Evolutionary conservation across 1,140 invertebrate species (phyloP).

Genomic region (Lutraria rhynchaena): DNA sequence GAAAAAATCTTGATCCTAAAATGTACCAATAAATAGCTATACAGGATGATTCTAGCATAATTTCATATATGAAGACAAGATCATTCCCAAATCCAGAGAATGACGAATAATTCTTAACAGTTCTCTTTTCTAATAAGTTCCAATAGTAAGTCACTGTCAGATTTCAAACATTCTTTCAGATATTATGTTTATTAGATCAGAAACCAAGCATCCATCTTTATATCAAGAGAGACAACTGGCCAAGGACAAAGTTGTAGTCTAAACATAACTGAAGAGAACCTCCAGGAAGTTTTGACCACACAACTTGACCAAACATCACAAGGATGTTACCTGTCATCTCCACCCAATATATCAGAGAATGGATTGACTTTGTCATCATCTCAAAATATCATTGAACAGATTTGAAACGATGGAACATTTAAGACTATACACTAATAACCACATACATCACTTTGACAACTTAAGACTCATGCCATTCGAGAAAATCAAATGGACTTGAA

Average conservation of each 20-base stretch:
- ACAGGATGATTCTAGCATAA: background rate
- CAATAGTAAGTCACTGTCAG: too few relatives aligned
- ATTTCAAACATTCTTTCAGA: too few relatives aligned
- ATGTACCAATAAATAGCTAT: constrained; percentile 62
- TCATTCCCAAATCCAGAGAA: background rate
- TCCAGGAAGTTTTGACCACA: constrained; percentile 22
- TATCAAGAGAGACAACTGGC: constrained; percentile 40
- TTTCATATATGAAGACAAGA: background rate
- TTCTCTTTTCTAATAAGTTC: too few relatives aligned
- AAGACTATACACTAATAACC: background rate
- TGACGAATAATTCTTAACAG: too few relatives aligned
- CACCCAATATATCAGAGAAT: constrained; percentile 40
- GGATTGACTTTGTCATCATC: constrained; percentile 49
- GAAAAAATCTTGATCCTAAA: constrained; percentile 97
- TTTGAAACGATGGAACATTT: background rate
- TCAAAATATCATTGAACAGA: background rate
- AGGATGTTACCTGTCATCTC: constrained; percentile 35
- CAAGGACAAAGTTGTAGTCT: constrained; percentile 26
- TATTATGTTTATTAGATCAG: too few relatives aligned
- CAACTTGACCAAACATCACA: constrained; percentile 14
- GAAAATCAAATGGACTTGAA: too few relatives aligned
- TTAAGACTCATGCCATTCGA: too few relatives aligned
- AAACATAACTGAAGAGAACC: constrained; percentile 38
- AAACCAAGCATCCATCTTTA: constrained; percentile 48
- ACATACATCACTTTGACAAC: background rate